Evolutionary conservation across 64 coral and sea anemone genomes (phyloP).

Genomic region (Dendronephthya gigantea): DNA sequence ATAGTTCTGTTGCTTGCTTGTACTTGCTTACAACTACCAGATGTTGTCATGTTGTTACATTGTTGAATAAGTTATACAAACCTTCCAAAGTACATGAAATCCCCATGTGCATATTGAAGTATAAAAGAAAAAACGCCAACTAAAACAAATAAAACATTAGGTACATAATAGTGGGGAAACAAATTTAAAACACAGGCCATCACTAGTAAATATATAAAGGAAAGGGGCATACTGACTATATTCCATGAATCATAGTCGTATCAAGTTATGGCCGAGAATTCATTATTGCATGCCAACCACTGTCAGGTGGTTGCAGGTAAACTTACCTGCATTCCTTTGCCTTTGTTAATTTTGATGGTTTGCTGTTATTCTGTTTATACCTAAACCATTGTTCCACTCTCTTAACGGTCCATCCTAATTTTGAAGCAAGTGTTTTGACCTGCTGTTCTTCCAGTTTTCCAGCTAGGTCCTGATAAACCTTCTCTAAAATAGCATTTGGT

Average conservation of each 20-base stretch:
- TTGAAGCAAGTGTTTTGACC: conserved; percentile 48
- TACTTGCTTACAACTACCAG: too few species aligned
- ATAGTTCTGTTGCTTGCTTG: too few species aligned
- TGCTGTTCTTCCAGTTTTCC: conserved; percentile 39
- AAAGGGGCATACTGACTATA: too few species aligned
- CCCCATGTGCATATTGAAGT: background rate
- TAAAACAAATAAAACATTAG: background rate
- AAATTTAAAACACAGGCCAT: background rate
- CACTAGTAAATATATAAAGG: too few species aligned
- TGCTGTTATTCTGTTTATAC: conserved; percentile 41
- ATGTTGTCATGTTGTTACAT: background rate
- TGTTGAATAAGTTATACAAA: background rate
- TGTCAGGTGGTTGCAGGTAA: too few species aligned
- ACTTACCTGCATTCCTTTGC: conserved; percentile 62
- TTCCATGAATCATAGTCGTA: too few species aligned
- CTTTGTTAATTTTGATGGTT: conserved; percentile 54
- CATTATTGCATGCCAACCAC: too few species aligned
- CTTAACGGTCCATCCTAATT: conserved; percentile 58
- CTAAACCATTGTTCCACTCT: conserved; percentile 79
- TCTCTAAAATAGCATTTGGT: conserved; percentile 62
- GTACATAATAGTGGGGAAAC: too few species aligned
- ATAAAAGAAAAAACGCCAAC: background rate
- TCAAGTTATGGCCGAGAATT: too few species aligned
- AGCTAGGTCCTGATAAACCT: conserved; percentile 56
- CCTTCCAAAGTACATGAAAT: background rate